A percentile compares a stretch with the other conserved stretches of the same genome.
These are phyloP conservation scores for Cettia cetti DNA, from an alignment of 2,113 vertebrate species.

Conservation along the genomic window DNA sequence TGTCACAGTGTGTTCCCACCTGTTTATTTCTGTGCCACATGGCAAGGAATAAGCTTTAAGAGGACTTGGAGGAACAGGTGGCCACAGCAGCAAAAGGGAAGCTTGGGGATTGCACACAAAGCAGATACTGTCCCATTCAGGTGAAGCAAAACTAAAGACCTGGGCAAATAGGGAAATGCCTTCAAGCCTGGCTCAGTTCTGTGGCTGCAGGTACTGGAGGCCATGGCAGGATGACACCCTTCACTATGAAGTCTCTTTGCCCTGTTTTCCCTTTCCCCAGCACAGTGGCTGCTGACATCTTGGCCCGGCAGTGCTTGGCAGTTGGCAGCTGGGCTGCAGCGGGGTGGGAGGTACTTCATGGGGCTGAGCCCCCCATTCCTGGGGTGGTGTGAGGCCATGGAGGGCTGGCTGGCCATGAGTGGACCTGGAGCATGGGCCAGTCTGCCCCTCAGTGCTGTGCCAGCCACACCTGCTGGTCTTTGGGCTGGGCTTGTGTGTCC, in stretches of 20 bases:
- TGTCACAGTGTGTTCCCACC: background rate
- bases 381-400: background rate
- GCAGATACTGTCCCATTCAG: background rate
- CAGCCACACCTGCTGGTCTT: background rate
- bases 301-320: background rate
- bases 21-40: background rate
- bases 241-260: background rate
- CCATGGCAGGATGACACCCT: accelerated
- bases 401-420: background rate
- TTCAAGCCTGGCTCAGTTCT: background rate
- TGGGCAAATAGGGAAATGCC: background rate
- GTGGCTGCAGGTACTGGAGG: background rate
- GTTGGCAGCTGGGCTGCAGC: accelerated
- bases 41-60: background rate
- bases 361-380: background rate
- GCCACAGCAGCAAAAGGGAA: background rate
- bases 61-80: background rate
- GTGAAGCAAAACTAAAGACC: background rate
- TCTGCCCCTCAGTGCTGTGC: background rate
- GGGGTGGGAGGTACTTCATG: accelerated
- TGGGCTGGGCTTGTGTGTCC: background rate
- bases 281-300: accelerated
- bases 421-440: background rate
- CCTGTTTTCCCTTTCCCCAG: background rate
- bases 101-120: background rate